phyloP scores from a whole-genome alignment of 1,140 invertebrate genomes.

The Eumeta japonica region DNA sequence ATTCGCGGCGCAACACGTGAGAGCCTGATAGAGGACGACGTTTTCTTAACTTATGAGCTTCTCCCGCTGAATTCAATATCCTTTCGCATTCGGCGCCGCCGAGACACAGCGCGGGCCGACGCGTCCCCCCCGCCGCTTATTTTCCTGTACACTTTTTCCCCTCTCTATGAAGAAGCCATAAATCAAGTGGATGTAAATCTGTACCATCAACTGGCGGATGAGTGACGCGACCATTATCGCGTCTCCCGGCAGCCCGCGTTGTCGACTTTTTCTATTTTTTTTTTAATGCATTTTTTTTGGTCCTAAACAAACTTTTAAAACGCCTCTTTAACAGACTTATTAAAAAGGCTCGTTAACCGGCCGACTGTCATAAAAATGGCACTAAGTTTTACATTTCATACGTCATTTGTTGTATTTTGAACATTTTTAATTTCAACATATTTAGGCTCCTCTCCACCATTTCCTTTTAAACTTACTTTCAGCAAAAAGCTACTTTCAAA shows the following conservation, averaged over 20 bases:
- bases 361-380: no score
- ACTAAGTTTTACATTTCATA: no score
- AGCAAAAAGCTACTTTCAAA: no score
- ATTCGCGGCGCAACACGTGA: constrained; percentile 32
- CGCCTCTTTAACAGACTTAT: no score
- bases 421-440: no score
- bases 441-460: no score
- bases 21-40: constrained; percentile 38
- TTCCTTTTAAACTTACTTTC: no score
- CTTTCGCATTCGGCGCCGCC: no score
- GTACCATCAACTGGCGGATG: constrained; percentile 46
- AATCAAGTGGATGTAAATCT: constrained; percentile 55
- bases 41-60: constrained; percentile 42
- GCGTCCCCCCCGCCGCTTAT: not conserved
- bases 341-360: no score
- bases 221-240: constrained; percentile 51
- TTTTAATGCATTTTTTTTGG: constrained; percentile 5
- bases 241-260: constrained; percentile 19
- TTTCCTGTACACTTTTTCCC: constrained; percentile 42
- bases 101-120: no score
- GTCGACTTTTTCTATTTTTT: no score
- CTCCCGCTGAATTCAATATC: constrained; percentile 27
- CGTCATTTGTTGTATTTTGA: no score
- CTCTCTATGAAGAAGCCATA: constrained; percentile 54
- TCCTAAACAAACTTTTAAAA: constrained; percentile 8